A percentile compares a stretch with the other conserved stretches of the same genome.
Evolutionary conservation across 2,888 invertebrate genomes (phyloP).

Genomic region (Agrypnus murinus): DNA sequence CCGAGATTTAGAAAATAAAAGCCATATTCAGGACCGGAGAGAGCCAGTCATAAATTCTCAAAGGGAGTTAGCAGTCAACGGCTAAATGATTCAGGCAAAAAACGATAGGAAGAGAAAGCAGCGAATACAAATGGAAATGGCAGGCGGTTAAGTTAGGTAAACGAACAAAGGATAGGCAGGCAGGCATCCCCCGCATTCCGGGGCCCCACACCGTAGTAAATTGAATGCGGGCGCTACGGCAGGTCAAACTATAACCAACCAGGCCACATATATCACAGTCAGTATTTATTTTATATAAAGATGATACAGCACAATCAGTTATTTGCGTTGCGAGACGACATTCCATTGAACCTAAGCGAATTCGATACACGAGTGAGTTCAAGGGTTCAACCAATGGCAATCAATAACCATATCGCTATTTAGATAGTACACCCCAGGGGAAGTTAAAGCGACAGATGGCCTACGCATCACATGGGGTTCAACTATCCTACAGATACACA

Average conservation of each 20-base stretch:
- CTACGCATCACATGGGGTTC: conserved; percentile 38
- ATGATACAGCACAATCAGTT: conserved; percentile 45
- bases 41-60: conserved; percentile 20
- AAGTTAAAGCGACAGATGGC: conserved; percentile 46
- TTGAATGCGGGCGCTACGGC: conserved; percentile 42
- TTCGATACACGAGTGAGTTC: conserved; percentile 47
- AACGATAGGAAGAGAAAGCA: conserved; percentile 42
- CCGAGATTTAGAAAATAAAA: conserved; percentile 13
- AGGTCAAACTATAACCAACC: conserved; percentile 39
- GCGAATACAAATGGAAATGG: conserved; percentile 44
- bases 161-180: conserved; percentile 49
- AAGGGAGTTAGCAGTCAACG: conserved; percentile 18
- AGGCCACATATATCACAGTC: conserved; percentile 27
- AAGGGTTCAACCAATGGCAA: conserved; percentile 49
- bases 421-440: conserved; percentile 44
- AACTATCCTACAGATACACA: not conserved
- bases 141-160: conserved; percentile 48
- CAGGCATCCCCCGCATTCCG: conserved; percentile 44
- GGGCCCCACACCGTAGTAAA: conserved; percentile 23
- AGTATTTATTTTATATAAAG: conserved; percentile 38
- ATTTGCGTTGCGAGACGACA: conserved; percentile 47
- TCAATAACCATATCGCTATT: conserved; percentile 48
- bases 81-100: conserved; percentile 29
- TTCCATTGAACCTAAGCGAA: conserved; percentile 47
- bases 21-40: no score